These are phyloP conservation scores for Colistium nudipinnis DNA, from an alignment of 2,113 vertebrate genomes.

Conservation along the genomic window DNA sequence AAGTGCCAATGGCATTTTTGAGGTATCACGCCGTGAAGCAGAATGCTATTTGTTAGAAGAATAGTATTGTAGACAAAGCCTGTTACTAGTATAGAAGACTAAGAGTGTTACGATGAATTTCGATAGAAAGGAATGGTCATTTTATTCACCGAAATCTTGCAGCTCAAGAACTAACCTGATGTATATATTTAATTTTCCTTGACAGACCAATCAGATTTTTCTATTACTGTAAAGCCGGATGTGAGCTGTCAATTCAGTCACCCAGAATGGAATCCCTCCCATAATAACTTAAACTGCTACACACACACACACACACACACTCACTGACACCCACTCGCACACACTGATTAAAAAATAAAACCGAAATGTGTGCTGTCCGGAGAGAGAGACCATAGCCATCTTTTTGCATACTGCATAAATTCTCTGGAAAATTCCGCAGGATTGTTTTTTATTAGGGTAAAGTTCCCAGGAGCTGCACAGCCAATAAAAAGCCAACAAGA, in stretches of 20 bases:
- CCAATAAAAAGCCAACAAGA: constrained; percentile 85
- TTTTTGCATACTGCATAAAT: constrained; percentile 79
- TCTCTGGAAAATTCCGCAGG: constrained; percentile 82
- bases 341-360: constrained; percentile 54
- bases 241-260: not conserved
- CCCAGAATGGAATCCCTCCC: constrained; percentile 8
- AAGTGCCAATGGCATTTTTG: constrained; percentile 49
- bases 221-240: not conserved
- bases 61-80: not conserved
- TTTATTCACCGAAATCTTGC: too few relatives aligned
- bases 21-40: not conserved
- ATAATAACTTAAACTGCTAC: constrained; percentile 29
- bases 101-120: too few relatives aligned
- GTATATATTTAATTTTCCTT: not conserved
- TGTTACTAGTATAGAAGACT: too few relatives aligned
- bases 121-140: too few relatives aligned
- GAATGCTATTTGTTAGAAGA: constrained; percentile 8
- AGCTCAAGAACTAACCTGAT: too few relatives aligned
- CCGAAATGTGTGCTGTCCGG: constrained; percentile 55
- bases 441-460: constrained; percentile 85
- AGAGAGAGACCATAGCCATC: constrained; percentile 64
- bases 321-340: constrained; percentile 34
- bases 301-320: not conserved
- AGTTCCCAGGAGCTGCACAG: constrained; percentile 83
- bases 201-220: constrained; percentile 6